phyloP scores from a whole-genome alignment of 2,888 invertebrate genomes.

The Amphipyra tragopoginis region DNA sequence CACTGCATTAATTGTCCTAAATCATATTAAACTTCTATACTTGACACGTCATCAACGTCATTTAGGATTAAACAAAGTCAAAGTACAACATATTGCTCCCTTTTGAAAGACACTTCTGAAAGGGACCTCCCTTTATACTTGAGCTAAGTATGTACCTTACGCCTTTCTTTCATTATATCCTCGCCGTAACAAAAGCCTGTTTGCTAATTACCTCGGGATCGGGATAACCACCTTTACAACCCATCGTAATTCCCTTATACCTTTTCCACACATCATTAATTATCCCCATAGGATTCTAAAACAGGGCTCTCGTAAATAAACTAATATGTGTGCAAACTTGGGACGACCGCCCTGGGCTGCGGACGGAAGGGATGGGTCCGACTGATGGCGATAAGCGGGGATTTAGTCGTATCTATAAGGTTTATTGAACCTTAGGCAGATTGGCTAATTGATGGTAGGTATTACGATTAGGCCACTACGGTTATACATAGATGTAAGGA shows the following conservation, averaged over 20 bases:
- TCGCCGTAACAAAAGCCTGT: slow-evolving; percentile 31
- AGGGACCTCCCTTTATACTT: neutral
- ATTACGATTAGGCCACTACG: neutral
- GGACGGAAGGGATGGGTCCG: slow-evolving; percentile 23
- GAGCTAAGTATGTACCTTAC: neutral
- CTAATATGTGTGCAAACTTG: slow-evolving; percentile 56
- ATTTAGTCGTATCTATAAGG: neutral
- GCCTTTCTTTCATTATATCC: slow-evolving; percentile 11
- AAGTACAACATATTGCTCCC: neutral
- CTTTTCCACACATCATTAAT: slow-evolving; percentile 63
- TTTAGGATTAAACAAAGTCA: neutral
- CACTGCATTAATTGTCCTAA: neutral
- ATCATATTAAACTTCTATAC: neutral
- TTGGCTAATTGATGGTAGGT: neutral
- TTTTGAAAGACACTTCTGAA: neutral
- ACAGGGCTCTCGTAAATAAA: slow-evolving; percentile 64
- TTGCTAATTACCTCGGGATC: slow-evolving; percentile 42
- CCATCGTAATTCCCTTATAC: slow-evolving; percentile 42
- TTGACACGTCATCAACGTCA: neutral
- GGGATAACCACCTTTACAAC: slow-evolving; percentile 22
- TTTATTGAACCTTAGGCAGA: slow-evolving; percentile 3
- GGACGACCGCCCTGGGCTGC: slow-evolving; percentile 41
- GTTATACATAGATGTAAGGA: no score
- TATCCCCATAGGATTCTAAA: slow-evolving; percentile 60
- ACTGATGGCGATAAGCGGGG: slow-evolving; percentile 29